phyloP scores from a whole-genome alignment of 2,888 invertebrate genomes.

The Parelbella ahira region DNA sequence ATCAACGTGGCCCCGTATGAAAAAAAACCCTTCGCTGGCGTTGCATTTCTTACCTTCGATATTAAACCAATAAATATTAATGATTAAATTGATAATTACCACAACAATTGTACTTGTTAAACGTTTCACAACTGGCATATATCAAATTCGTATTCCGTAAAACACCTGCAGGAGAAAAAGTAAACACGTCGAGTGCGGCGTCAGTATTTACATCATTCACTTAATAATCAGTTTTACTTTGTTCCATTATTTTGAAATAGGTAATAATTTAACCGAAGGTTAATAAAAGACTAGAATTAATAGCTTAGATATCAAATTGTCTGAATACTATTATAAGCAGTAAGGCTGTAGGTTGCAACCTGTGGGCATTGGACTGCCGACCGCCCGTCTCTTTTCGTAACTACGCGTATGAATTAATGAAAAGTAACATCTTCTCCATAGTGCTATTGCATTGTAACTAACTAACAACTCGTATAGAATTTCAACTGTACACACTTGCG shows the following conservation, averaged over 20 bases:
- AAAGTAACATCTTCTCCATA: too few species aligned
- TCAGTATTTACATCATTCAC: constrained; percentile 5
- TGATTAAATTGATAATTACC: constrained; percentile 19
- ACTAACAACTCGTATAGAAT: too few species aligned
- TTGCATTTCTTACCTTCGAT: constrained; percentile 8
- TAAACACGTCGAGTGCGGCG: background rate
- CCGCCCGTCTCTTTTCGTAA: too few species aligned
- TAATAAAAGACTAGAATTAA: too few species aligned
- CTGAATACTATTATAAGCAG: too few species aligned
- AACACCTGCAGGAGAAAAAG: constrained; percentile 17
- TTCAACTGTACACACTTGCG: too few species aligned
- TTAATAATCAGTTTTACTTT: background rate
- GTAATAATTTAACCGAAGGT: too few species aligned
- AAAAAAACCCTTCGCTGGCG: constrained; percentile 7
- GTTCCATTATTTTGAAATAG: background rate
- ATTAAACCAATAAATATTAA: constrained; percentile 22
- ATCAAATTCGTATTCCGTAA: constrained; percentile 13
- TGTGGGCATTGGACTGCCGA: too few species aligned
- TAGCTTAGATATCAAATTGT: too few species aligned
- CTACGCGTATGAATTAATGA: too few species aligned
- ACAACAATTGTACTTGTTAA: constrained; percentile 15
- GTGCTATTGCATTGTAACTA: too few species aligned
- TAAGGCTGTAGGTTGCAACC: too few species aligned
- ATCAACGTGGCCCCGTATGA: background rate
- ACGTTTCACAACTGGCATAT: constrained; percentile 17